A percentile compares a stretch with the other conserved stretches of the same genome.
phyloP scores from a whole-genome alignment of 2,888 invertebrate genomes.

The Proisotoma minuta region DNA sequence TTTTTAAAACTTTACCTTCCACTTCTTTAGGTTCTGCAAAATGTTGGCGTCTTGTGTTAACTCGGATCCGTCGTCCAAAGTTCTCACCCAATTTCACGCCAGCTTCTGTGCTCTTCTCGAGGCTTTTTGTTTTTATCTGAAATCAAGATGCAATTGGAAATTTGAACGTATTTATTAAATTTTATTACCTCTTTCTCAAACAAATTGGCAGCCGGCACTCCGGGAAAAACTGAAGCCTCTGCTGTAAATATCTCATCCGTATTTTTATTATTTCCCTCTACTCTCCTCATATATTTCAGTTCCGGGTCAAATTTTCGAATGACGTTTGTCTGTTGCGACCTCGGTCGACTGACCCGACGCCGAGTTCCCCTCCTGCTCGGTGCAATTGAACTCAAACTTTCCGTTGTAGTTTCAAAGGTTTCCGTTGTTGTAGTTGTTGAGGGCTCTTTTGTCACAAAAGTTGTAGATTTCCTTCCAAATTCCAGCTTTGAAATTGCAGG shows the following conservation, averaged over 20 bases:
- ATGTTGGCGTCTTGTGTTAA: conserved; percentile 9
- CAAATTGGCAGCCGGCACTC: conserved; percentile 35
- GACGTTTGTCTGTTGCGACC: conserved; percentile 4
- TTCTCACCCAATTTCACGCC: conserved; percentile 15
- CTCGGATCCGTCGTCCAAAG: conserved; percentile 35
- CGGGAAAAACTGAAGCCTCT: conserved; percentile 44
- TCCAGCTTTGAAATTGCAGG: neutral
- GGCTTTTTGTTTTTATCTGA: too few species aligned
- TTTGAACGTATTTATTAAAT: too few species aligned
- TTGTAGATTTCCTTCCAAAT: neutral
- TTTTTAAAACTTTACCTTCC: too few species aligned
- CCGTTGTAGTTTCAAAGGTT: too few species aligned
- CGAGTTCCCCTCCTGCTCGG: conserved; percentile 18
- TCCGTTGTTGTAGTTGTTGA: neutral
- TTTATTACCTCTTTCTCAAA: conserved; percentile 38
- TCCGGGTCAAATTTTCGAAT: conserved; percentile 31
- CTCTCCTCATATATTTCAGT: conserved; percentile 39
- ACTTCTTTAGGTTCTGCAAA: too few species aligned
- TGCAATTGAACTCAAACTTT: too few species aligned
- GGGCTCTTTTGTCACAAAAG: neutral
- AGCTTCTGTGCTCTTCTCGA: neutral
- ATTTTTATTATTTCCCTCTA: conserved; percentile 26
- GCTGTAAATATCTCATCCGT: conserved; percentile 46
- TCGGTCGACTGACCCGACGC: conserved; percentile 17
- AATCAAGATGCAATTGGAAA: too few species aligned